A percentile compares a stretch with the other conserved stretches of the same genome.
Conservation (phyloP, 2,888 invertebrate species). For the Drosophila mulleri region DNA sequence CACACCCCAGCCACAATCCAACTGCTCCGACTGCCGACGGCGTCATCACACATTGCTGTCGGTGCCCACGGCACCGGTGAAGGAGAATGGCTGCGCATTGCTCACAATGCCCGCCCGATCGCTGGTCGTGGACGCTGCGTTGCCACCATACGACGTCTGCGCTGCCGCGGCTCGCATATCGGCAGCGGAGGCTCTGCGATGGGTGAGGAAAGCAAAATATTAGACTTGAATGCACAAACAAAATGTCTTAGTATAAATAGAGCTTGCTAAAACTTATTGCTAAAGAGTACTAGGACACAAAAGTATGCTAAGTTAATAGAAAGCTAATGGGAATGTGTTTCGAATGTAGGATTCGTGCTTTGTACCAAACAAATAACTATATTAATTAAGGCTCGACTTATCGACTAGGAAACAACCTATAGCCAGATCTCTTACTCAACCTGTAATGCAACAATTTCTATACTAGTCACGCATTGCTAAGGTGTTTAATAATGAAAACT, state of each 20-base stretch:
- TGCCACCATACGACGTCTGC: conserved; percentile 62
- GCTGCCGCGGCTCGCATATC: conserved; percentile 90
- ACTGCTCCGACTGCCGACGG: conserved; percentile 27
- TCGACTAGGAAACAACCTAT: neutral
- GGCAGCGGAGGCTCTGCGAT: conserved; percentile 89
- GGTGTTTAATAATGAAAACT: neutral
- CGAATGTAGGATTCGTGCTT: conserved; percentile 30
- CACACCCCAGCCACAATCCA: conserved; percentile 53
- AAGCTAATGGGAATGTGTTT: conserved; percentile 23
- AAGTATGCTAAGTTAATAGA: conserved; percentile 7
- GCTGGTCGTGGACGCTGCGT: conserved; percentile 85
- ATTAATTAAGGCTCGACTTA: neutral
- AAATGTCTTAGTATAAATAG: neutral
- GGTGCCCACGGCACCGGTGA: conserved; percentile 89
- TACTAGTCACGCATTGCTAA: neutral
- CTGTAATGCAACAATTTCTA: neutral
- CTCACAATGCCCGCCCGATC: conserved; percentile 91
- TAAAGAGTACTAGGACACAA: conserved; percentile 1
- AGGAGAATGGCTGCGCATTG: conserved; percentile 92
- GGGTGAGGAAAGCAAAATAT: conserved; percentile 3
- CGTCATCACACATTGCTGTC: conserved; percentile 88
- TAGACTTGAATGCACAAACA: conserved; percentile 3
- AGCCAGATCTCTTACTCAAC: neutral
- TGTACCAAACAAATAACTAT: conserved; percentile 4
- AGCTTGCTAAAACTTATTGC: conserved; percentile 2